These are phyloP conservation scores for Fragum sueziense DNA, from an alignment of 2,888 invertebrate species.

Conservation along the genomic window DNA sequence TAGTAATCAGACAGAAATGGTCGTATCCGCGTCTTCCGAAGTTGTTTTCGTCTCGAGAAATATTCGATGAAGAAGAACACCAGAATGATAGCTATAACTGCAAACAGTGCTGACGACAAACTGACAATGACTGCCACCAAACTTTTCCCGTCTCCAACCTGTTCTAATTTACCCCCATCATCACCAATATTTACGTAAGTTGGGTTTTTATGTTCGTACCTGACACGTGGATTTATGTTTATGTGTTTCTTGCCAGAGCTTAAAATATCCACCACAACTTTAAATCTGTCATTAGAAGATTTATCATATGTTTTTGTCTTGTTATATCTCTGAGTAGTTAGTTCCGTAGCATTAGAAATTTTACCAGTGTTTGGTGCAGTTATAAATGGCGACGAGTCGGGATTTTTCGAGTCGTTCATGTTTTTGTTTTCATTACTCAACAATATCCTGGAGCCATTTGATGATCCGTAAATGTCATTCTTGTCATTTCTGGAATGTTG, in stretches of 20 bases:
- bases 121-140: slow-evolving; percentile 31
- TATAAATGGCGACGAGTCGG: too few relatives aligned
- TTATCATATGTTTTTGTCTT: not conserved
- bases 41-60: slow-evolving; percentile 31
- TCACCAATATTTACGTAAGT: not conserved
- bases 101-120: slow-evolving; percentile 20
- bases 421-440: not conserved
- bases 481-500: too few relatives aligned
- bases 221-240: not conserved
- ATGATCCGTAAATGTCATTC: too few relatives aligned
- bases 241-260: not conserved
- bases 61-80: slow-evolving; percentile 33
- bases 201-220: slow-evolving; percentile 6
- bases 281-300: slow-evolving; percentile 15
- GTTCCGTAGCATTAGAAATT: not conserved
- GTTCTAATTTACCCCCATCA: not conserved
- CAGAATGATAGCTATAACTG: slow-evolving; percentile 24
- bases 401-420: too few relatives aligned
- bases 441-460: not conserved
- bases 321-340: too few relatives aligned
- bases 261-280: slow-evolving; percentile 9
- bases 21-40: slow-evolving; percentile 30
- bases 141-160: slow-evolving; percentile 32
- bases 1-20: slow-evolving; percentile 35
- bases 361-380: too few relatives aligned